Base-by-base conservation (phyloP, 2,113 vertebrate species). In the Zosterops hypoxanthus region DNA sequence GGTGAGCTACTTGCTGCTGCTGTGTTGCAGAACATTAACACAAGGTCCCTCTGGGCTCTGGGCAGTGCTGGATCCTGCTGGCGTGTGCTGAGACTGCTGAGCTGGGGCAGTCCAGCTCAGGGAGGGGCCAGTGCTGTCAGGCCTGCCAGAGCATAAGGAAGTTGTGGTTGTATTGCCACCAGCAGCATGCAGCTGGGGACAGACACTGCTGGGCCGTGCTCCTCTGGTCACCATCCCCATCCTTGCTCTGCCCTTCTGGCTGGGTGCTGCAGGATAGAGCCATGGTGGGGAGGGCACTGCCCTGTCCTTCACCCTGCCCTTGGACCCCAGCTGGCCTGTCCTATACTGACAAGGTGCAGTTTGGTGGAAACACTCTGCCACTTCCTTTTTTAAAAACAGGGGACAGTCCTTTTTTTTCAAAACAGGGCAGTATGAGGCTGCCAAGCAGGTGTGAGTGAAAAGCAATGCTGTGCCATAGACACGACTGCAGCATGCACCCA, bases 401-500 rank as follows among this genome's bases (percentile, higher is more conserved):
- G 49, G 26, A 29, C 2, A 12, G 20, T 14, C 79, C 17, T 46
- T 46, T 46, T 46, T 46, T 46, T 46, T 39, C 4, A 46, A 46
- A 46, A 46, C 44, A 46, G 44, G 44, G 44, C 18, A 46, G 44
- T 12, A 42, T 1, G 6, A 56, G 49, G 5, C 8, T n/a, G n/a
- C 36, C 42, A 46, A 50, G 76, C 57, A 90, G 39, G 18, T 50
- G 28, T 14, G 60, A 31, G 24, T 66, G 42, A 50, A 75, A 79
- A 71, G 29, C 36, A 52, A 6, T 3, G 29, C 28, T 49, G 12
- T 1, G 1, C 65, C 23, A 8, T 25, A 34, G 65, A 20, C 21
- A 31, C 0, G 4, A 36, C 22, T 20, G 55, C 61, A 59, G 47
- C 2, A 0, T 7, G 36, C 21, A 23, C 17, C 39, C 3, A 1